These are phyloP conservation scores for Nesogale talazaci DNA, from an alignment of 2,113 vertebrate species.

Conservation along the genomic window DNA sequence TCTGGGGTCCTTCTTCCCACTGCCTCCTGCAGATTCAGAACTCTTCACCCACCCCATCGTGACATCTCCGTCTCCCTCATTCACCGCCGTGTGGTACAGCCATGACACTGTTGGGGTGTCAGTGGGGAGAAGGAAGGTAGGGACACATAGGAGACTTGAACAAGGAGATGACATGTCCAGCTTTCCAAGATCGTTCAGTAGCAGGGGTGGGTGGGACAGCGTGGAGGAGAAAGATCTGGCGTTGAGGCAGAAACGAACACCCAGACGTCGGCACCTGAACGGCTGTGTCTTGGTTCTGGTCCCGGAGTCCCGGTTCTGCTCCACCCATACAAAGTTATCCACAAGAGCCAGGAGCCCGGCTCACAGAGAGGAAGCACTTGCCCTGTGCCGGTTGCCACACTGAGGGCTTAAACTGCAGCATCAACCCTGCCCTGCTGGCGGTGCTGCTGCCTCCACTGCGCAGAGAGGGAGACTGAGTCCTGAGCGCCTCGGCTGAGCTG, in stretches of 20 bases:
- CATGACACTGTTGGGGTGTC: background rate
- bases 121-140: background rate
- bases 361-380: fast-evolving
- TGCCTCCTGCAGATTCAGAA: too few species aligned
- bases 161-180: background rate
- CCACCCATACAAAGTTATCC: background rate
- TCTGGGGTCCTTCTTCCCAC: background rate
- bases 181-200: background rate
- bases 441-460: background rate
- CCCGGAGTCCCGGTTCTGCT: background rate
- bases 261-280: background rate
- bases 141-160: background rate
- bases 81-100: background rate
- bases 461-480: background rate
- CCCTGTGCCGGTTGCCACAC: background rate
- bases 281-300: background rate
- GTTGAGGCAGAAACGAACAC: background rate
- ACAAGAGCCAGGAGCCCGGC: background rate
- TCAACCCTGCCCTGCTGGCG: background rate
- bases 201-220: background rate
- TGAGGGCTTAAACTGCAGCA: background rate
- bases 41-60: too few species aligned
- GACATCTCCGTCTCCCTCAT: background rate
- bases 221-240: background rate
- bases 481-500: background rate